These are phyloP conservation scores for Drosophila yakuba DNA, from an alignment of 1,140 invertebrate species.

Conservation along the genomic window DNA sequence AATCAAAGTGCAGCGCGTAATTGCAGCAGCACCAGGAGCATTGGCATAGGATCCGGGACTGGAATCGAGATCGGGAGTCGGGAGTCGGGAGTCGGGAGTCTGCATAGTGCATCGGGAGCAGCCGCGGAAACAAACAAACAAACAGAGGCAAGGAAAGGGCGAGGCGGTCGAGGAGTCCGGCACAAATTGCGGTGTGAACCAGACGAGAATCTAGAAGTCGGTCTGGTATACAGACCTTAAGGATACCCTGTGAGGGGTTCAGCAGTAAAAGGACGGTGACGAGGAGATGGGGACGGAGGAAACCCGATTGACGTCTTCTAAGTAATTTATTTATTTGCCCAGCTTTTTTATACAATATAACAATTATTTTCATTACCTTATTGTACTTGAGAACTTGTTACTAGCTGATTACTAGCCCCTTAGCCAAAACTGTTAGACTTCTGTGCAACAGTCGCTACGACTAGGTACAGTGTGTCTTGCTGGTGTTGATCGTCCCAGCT, in stretches of 20 bases:
- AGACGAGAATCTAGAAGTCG: slow-evolving; percentile 20
- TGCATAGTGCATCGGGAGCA: slow-evolving; percentile 35
- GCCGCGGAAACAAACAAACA: slow-evolving; percentile 62
- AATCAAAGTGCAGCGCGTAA: slow-evolving; percentile 80
- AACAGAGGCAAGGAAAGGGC: slow-evolving; percentile 9
- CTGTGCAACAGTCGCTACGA: too few relatives aligned
- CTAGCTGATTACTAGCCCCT: too few relatives aligned
- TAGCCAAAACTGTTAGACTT: too few relatives aligned
- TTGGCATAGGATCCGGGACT: neutral
- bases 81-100: neutral
- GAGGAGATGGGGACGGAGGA: too few relatives aligned
- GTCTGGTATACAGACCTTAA: neutral
- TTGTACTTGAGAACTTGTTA: too few relatives aligned
- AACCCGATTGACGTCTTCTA: too few relatives aligned
- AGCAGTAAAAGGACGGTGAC: too few relatives aligned
- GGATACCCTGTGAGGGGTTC: slow-evolving; percentile 27
- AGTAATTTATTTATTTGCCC: too few relatives aligned
- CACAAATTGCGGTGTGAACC: slow-evolving; percentile 82
- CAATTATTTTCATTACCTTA: too few relatives aligned
- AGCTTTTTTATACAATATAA: too few relatives aligned
- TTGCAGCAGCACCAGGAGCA: slow-evolving; percentile 50
- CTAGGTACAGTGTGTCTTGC: neutral
- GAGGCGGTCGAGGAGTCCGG: slow-evolving; percentile 11
- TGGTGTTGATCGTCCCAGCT: slow-evolving; percentile 14
- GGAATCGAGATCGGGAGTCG: neutral